Percentiles rank a stretch among this genome's conserved stretches.
Evolutionary conservation across 2,113 vertebrate genomes (phyloP).

Genomic region (Sapayoa aenigma): DNA sequence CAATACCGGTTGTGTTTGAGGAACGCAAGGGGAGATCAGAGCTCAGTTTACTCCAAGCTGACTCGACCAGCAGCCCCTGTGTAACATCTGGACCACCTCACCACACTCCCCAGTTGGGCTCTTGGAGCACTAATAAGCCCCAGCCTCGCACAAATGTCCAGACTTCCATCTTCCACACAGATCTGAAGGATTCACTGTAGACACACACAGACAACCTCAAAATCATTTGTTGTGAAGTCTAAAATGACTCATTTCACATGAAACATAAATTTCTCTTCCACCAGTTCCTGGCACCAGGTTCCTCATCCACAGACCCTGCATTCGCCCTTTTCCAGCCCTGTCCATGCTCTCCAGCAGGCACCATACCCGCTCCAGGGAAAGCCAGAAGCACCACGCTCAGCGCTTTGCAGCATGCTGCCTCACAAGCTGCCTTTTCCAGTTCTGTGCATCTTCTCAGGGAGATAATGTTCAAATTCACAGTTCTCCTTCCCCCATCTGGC

Average conservation of each 20-base stretch:
- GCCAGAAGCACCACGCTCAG: background rate
- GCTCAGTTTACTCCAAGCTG: background rate
- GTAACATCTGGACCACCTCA: background rate
- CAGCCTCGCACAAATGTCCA: background rate
- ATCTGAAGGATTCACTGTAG: background rate
- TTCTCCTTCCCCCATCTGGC: background rate
- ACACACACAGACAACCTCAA: background rate
- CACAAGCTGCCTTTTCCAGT: background rate
- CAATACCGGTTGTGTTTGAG: background rate
- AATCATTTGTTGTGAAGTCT: background rate
- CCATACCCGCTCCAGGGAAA: background rate
- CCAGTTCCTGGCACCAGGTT: accelerated
- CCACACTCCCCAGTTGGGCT: background rate
- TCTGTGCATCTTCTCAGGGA: background rate
- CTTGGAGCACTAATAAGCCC: background rate
- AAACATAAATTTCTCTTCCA: background rate
- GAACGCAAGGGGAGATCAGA: background rate
- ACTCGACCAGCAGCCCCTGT: background rate
- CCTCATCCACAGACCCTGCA: accelerated
- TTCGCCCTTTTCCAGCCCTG: background rate
- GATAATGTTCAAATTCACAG: background rate
- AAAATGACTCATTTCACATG: background rate
- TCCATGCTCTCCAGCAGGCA: background rate
- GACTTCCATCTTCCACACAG: background rate
- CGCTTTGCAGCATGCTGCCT: background rate